Percentiles rank a stretch among this genome's conserved stretches.
Evolutionary conservation across 92 coral and sea anemone genomes (phyloP).

Genomic region (Heliopora coerulea): DNA sequence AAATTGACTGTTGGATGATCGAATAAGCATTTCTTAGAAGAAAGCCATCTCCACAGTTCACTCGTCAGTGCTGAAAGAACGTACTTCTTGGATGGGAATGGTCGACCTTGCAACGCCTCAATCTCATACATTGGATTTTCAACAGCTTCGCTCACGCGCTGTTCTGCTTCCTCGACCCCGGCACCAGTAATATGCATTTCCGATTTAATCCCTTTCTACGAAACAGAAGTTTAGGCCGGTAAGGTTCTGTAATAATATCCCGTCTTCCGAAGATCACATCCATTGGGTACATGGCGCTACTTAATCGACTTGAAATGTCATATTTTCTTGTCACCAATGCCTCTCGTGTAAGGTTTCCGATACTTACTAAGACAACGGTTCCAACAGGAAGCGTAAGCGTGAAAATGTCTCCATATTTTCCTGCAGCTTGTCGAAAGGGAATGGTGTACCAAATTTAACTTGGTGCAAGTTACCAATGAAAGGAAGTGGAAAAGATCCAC

Average conservation of each 20-base stretch:
- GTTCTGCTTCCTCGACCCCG: background rate
- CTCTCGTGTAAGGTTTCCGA: constrained; percentile 48
- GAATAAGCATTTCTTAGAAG: background rate
- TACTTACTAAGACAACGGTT: constrained; percentile 51
- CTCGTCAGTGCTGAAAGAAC: background rate
- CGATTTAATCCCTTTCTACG: background rate
- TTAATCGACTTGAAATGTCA: constrained; percentile 62
- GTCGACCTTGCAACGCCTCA: constrained; percentile 18
- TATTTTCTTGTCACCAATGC: constrained; percentile 55
- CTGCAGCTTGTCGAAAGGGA: constrained; percentile 32
- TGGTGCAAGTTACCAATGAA: constrained; percentile 8
- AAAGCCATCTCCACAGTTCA: constrained; percentile 1
- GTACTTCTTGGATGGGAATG: background rate
- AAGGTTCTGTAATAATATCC: background rate
- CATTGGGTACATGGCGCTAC: background rate
- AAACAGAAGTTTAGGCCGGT: background rate
- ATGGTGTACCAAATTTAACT: background rate
- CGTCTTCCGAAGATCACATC: background rate
- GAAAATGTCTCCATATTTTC: constrained; percentile 50
- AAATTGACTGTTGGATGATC: background rate
- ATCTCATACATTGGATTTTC: background rate
- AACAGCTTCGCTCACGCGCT: background rate
- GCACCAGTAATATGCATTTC: constrained; percentile 11
- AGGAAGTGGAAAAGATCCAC: constrained; percentile 20
- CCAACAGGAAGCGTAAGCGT: constrained; percentile 46